Evolutionary conservation across 2,113 vertebrate genomes (phyloP), one percentile per base, ranked within the genome.

Genomic region (Gasterosteus aculeatus): DNA sequence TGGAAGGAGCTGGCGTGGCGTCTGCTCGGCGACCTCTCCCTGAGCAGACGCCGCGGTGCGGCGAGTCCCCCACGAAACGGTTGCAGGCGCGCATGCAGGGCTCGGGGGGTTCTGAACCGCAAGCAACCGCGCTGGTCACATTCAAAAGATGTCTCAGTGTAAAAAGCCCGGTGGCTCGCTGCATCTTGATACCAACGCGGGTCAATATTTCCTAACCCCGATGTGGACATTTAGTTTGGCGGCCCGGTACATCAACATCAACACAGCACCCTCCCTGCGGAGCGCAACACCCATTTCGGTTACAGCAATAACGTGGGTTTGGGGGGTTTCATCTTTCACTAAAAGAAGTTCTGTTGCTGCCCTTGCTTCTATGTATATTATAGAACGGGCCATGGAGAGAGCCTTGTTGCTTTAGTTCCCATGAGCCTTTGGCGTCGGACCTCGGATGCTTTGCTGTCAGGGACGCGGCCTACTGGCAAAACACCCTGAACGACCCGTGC

Each of bases 401-500:
- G 59, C 41, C 67, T 66, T 66, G 82, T 61, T 85, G 86, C 73
- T 85, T 54, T 18, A 57, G 62, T 53, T 26, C 69, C 59, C 63
- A 15, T 60, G 56, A 72, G 33, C 67, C 46, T 84, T 80, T 72
- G 70, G 65, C 58, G 70, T 75, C 46, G 87, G 89, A 87, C 87
- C 85, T 80, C 82, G 84, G 64, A 77, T 65, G 81, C 38, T 76
- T 72, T 31, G 38, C 44, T 29, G 19, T 67, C 68, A 54, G 61
- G 69, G 65, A 69, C 38, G 63, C 7, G 1, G 49, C 19, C 2
- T 26, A 26, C 22, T 26, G 22, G 22, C 22, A 78, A 78, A 74
- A 68, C 11, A 72, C 67, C 18, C 22, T 18, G 29, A 69, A 76
- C 76, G 38, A n/a, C 49, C 16, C 18, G 44, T 2, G 3, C 6